A percentile compares a stretch with the other conserved stretches of the same genome.
Evolutionary conservation across 2,113 vertebrate genomes (phyloP).

Genomic region (Propithecus coquereli): DNA sequence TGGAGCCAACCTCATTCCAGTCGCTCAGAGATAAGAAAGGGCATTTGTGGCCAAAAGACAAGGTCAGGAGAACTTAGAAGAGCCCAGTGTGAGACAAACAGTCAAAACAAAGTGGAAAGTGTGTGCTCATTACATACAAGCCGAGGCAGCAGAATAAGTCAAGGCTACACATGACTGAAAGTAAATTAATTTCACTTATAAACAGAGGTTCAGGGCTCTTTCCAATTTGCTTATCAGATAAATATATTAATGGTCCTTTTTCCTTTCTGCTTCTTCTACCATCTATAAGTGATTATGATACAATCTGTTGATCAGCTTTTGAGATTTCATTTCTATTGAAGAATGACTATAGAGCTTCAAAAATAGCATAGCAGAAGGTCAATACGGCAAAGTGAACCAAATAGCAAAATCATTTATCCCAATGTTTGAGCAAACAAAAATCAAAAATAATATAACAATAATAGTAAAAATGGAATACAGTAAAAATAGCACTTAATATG

Average conservation of each 20-base stretch:
- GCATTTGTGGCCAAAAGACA: not conserved
- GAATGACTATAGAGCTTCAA: not conserved
- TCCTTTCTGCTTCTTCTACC: not conserved
- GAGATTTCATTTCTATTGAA: not conserved
- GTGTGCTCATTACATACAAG: not conserved
- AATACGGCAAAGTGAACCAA: not conserved
- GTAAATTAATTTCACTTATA: not conserved
- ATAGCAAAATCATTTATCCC: not conserved
- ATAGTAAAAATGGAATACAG: not conserved
- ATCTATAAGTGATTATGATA: not conserved
- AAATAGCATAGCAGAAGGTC: not conserved
- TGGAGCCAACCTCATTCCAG: not conserved
- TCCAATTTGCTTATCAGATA: not conserved
- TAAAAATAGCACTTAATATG: not conserved
- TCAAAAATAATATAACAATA: not conserved
- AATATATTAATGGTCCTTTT: not conserved
- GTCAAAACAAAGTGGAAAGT: not conserved
- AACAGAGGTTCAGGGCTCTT: not conserved
- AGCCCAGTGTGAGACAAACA: not conserved
- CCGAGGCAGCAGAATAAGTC: not conserved
- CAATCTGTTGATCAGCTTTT: not conserved
- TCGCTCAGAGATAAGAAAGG: not conserved
- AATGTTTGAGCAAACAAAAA: not conserved
- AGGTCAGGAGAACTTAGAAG: not conserved
- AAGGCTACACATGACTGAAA: not conserved